A percentile compares a stretch with the other conserved stretches of the same genome.
phyloP scores from a whole-genome alignment of 1,140 invertebrate species.

The Drosophila arizonae region DNA sequence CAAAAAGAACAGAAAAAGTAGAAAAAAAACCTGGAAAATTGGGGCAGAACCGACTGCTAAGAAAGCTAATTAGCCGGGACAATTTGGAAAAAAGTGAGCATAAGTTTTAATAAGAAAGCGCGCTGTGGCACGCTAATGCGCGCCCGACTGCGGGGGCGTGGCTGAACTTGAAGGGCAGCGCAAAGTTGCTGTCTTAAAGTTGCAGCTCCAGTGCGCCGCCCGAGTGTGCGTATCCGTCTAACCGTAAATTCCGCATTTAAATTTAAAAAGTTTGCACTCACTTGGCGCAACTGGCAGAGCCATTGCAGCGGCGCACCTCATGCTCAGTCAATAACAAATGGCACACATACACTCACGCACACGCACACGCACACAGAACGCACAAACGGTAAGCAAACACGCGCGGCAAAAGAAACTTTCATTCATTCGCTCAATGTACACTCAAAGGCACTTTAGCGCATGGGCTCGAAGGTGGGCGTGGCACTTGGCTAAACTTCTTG shows the following conservation, averaged over 20 bases:
- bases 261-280: conserved; percentile 72
- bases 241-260: conserved; percentile 66
- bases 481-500: conserved; percentile 56
- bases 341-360: conserved; percentile 12
- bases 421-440: conserved; percentile 70
- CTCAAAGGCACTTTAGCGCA: conserved; percentile 62
- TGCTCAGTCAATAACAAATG: conserved; percentile 63
- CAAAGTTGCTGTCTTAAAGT: conserved; percentile 61
- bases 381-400: background rate
- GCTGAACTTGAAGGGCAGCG: conserved; percentile 7
- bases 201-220: conserved; percentile 6
- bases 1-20: conserved; percentile 1
- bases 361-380: conserved; percentile 24
- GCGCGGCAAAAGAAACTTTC: conserved; percentile 50
- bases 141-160: conserved; percentile 29
- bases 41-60: conserved; percentile 15
- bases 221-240: background rate
- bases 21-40: conserved; percentile 5
- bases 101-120: conserved; percentile 61
- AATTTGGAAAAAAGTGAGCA: conserved; percentile 65
- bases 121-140: conserved; percentile 34
- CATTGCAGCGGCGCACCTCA: conserved; percentile 39
- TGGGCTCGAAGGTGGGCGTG: conserved; percentile 10
- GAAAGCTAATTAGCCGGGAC: conserved; percentile 67
- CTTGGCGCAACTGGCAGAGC: conserved; percentile 51